phyloP scores from a whole-genome alignment of 1,140 invertebrate species.

The Choristoneura fumiferana region DNA sequence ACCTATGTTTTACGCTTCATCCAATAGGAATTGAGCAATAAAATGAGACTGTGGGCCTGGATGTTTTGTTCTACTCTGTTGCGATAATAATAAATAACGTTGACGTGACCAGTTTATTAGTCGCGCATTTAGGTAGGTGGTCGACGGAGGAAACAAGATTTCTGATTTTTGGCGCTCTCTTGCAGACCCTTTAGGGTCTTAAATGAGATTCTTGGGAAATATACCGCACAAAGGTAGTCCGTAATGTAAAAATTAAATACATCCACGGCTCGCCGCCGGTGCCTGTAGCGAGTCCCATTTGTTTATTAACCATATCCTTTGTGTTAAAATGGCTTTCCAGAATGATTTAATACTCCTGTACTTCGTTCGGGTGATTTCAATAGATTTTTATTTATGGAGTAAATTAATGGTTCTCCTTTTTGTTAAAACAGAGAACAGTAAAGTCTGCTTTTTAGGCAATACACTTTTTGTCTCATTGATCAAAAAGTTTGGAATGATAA shows the following conservation, averaged over 20 bases:
- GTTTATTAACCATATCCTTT: slow-evolving; percentile 67
- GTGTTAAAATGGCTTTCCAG: slow-evolving; percentile 54
- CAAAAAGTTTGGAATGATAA: slow-evolving; percentile 29
- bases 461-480: slow-evolving; percentile 18
- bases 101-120: slow-evolving; percentile 73
- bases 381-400: slow-evolving; percentile 33
- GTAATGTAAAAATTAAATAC: slow-evolving; percentile 51
- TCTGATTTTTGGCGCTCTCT: slow-evolving; percentile 42
- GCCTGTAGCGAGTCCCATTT: slow-evolving; percentile 51
- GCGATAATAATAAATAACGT: slow-evolving; percentile 71
- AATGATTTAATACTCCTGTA: slow-evolving; percentile 52
- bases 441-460: not conserved
- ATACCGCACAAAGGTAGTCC: slow-evolving; percentile 40
- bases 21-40: slow-evolving; percentile 36
- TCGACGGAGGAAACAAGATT: slow-evolving; percentile 43
- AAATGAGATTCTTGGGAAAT: slow-evolving; percentile 36
- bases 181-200: slow-evolving; percentile 40
- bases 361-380: slow-evolving; percentile 36
- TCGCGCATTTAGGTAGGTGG: slow-evolving; percentile 57
- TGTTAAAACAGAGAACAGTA: slow-evolving; percentile 4
- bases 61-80: slow-evolving; percentile 59
- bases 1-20: not conserved
- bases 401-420: slow-evolving; percentile 5
- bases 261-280: slow-evolving; percentile 42
- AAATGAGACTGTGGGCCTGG: slow-evolving; percentile 42